phyloP scores from a whole-genome alignment of 2,888 invertebrate species.

The Melipona beecheii region DNA sequence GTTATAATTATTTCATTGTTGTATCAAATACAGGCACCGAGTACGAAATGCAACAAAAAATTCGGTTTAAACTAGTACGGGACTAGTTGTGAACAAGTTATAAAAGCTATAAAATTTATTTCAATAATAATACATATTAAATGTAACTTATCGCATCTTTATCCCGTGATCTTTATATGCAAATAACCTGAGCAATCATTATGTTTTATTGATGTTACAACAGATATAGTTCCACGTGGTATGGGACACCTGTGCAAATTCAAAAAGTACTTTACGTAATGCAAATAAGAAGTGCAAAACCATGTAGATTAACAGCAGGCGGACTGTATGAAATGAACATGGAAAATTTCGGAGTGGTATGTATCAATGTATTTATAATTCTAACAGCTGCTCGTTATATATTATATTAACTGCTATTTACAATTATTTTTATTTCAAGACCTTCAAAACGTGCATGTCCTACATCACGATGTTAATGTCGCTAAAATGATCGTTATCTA shows the following conservation, averaged over 20 bases:
- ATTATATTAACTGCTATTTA: neutral
- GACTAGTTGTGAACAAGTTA: neutral
- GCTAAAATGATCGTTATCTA: slow-evolving; percentile 12
- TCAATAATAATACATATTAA: neutral
- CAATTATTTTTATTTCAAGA: slow-evolving; percentile 32
- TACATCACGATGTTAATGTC: slow-evolving; percentile 56
- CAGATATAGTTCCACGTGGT: slow-evolving; percentile 36
- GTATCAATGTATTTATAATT: neutral
- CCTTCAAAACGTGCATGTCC: slow-evolving; percentile 56
- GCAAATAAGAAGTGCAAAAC: slow-evolving; percentile 15
- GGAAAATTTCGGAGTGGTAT: slow-evolving; percentile 41
- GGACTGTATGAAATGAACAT: slow-evolving; percentile 42
- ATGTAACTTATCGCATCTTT: neutral
- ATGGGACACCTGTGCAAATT: slow-evolving; percentile 21
- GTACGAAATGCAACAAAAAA: neutral
- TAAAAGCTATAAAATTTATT: neutral
- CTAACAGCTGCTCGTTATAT: neutral
- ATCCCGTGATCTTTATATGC: neutral
- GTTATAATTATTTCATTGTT: neutral
- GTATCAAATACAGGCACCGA: neutral
- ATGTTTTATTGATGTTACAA: neutral
- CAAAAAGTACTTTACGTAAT: slow-evolving; percentile 38
- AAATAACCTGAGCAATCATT: neutral
- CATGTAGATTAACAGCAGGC: slow-evolving; percentile 45
- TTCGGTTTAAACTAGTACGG: too few relatives aligned